Evolutionary conservation across 2,888 invertebrate genomes (phyloP).

Genomic region (Xanthia togata): DNA sequence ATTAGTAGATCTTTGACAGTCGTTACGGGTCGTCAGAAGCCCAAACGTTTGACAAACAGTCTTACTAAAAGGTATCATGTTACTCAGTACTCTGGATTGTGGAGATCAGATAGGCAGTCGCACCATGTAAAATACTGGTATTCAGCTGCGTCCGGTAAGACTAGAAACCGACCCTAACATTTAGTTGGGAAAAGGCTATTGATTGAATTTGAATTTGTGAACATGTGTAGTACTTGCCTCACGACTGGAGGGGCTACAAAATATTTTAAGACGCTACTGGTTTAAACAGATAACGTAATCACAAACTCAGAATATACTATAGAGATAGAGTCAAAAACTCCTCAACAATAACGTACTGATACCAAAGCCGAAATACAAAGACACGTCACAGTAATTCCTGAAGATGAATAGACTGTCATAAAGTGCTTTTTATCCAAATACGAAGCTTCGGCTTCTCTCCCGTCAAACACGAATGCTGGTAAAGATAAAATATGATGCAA

Average conservation of each 20-base stretch:
- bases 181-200: too few relatives aligned
- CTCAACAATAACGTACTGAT: slow-evolving; percentile 27
- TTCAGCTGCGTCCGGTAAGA: too few relatives aligned
- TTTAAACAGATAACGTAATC: slow-evolving; percentile 9
- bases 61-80: too few relatives aligned
- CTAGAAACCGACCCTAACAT: too few relatives aligned
- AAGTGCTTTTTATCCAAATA: slow-evolving; percentile 53
- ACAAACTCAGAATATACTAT: background rate
- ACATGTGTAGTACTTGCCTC: background rate
- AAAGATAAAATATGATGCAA: slow-evolving; percentile 68
- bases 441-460: slow-evolving; percentile 29
- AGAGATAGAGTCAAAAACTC: slow-evolving; percentile 19
- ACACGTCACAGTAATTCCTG: slow-evolving; percentile 54
- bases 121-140: too few relatives aligned
- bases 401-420: slow-evolving; percentile 62
- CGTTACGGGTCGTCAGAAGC: too few relatives aligned
- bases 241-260: too few relatives aligned
- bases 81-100: too few relatives aligned
- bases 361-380: slow-evolving; percentile 53
- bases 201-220: background rate
- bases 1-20: too few relatives aligned
- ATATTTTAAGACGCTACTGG: background rate
- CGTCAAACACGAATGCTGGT: slow-evolving; percentile 62
- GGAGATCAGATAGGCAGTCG: too few relatives aligned
- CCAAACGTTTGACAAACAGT: too few relatives aligned